phyloP scores from a whole-genome alignment of 2,888 invertebrate genomes.

The Listrodromus nycthemerus region DNA sequence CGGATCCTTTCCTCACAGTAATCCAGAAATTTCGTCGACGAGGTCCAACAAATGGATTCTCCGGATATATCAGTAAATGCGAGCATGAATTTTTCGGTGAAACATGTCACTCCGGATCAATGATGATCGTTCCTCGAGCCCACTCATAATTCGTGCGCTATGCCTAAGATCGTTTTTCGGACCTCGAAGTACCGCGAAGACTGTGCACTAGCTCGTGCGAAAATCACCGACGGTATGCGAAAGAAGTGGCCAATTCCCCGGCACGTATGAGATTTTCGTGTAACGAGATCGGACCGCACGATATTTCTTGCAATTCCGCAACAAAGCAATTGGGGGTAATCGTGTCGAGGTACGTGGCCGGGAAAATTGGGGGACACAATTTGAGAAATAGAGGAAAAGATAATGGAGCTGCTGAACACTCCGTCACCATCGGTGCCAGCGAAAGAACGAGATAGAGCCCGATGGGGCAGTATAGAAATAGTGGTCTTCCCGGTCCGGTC shows the following conservation, averaged over 20 bases:
- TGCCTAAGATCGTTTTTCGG: background rate
- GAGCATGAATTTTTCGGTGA: background rate
- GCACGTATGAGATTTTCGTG: constrained; percentile 68
- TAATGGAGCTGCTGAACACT: constrained; percentile 41
- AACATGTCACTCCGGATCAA: background rate
- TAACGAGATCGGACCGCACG: constrained; percentile 30
- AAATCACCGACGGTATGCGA: background rate
- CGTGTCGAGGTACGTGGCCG: constrained; percentile 3
- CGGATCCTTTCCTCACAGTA: too few species aligned
- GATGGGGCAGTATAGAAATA: background rate
- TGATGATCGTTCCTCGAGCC: background rate
- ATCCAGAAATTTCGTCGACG: constrained; percentile 22
- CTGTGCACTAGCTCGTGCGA: background rate
- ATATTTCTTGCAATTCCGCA: constrained; percentile 40
- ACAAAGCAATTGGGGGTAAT: constrained; percentile 30
- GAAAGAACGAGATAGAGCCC: constrained; percentile 27
- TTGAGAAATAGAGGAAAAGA: constrained; percentile 43
- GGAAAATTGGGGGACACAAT: constrained; percentile 36
- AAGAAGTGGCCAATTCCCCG: constrained; percentile 70
- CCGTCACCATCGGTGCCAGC: constrained; percentile 13
- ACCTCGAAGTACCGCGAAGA: background rate
- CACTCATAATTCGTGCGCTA: background rate
- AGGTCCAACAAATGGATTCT: constrained; percentile 17
- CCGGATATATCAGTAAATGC: too few species aligned
- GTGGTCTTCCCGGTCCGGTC: constrained; percentile 37